phyloP scores from a whole-genome alignment of 2,888 invertebrate species.

The Anorthoa munda region DNA sequence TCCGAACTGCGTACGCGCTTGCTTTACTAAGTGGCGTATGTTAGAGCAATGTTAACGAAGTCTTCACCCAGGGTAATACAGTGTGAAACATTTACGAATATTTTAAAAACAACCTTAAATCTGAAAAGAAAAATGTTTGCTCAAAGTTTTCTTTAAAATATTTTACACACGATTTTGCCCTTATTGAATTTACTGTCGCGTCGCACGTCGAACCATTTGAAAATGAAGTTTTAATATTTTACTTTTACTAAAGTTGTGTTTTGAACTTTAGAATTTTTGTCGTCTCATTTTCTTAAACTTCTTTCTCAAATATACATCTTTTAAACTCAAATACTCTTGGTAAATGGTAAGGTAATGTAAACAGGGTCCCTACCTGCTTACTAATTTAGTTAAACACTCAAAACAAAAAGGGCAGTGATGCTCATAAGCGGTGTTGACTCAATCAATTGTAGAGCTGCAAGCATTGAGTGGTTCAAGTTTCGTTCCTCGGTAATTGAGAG shows the following conservation, averaged over 20 bases:
- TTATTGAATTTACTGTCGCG: constrained; percentile 36
- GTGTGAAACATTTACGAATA: constrained; percentile 32
- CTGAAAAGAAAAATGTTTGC: constrained; percentile 15
- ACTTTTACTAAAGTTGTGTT: constrained; percentile 15
- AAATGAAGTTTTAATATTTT: constrained; percentile 41
- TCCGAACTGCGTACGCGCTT: constrained; percentile 57
- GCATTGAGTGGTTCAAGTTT: constrained; percentile 41
- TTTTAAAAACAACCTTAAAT: constrained; percentile 10
- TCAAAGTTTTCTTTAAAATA: constrained; percentile 36
- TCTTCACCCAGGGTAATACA: constrained; percentile 12
- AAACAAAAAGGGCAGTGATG: constrained; percentile 60
- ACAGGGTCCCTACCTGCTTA: constrained; percentile 39
- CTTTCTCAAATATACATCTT: constrained; percentile 11
- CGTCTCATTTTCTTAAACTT: constrained; percentile 23
- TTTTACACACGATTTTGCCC: constrained; percentile 31
- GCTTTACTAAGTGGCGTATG: constrained; percentile 53
- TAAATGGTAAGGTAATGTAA: constrained; percentile 31
- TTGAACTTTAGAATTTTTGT: constrained; percentile 11
- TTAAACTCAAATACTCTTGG: constrained; percentile 18
- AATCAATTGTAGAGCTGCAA: constrained; percentile 59
- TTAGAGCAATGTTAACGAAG: constrained; percentile 46
- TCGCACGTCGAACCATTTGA: constrained; percentile 26
- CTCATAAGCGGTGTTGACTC: constrained; percentile 61
- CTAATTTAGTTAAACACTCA: constrained; percentile 55
- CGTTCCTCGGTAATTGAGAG: constrained; percentile 58